Evolutionary conservation across 2,113 vertebrate genomes (phyloP).

Genomic region (Chamaea fasciata): DNA sequence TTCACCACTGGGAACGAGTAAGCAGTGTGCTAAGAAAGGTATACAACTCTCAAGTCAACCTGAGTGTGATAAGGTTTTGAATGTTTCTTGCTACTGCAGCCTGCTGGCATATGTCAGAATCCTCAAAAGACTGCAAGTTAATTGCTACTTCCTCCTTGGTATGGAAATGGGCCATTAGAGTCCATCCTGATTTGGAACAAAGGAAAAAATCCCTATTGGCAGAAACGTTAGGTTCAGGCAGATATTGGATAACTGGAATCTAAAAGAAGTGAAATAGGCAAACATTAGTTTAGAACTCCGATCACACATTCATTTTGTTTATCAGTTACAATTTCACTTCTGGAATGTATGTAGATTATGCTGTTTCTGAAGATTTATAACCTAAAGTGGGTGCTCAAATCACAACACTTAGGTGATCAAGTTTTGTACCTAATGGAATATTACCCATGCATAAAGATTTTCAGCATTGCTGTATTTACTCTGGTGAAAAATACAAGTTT

Average conservation of each 20-base stretch:
- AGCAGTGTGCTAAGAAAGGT: slow-evolving; percentile 9
- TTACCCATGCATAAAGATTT: not conserved
- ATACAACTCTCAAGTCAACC: slow-evolving; percentile 15
- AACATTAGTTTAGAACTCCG: not conserved
- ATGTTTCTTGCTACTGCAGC: not conserved
- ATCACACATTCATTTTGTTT: not conserved
- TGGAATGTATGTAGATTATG: not conserved
- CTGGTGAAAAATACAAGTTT: not conserved
- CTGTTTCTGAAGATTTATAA: not conserved
- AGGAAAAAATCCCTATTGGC: not conserved
- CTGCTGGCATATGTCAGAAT: not conserved
- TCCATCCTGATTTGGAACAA: not conserved
- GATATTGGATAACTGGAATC: not conserved
- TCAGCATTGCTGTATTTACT: not conserved
- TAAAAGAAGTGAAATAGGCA: not conserved
- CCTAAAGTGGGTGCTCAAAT: not conserved
- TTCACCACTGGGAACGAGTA: slow-evolving; percentile 8
- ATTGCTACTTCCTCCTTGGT: not conserved
- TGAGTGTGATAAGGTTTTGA: not conserved
- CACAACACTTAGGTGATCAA: not conserved
- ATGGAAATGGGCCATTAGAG: not conserved
- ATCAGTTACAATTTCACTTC: not conserved
- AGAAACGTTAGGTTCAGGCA: not conserved
- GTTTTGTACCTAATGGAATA: not conserved
- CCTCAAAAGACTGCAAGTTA: not conserved